Evolutionary conservation across 2,113 vertebrate species (phyloP), one percentile per base, ranked within the genome.

Genomic region (Shinisaurus crocodilurus): DNA sequence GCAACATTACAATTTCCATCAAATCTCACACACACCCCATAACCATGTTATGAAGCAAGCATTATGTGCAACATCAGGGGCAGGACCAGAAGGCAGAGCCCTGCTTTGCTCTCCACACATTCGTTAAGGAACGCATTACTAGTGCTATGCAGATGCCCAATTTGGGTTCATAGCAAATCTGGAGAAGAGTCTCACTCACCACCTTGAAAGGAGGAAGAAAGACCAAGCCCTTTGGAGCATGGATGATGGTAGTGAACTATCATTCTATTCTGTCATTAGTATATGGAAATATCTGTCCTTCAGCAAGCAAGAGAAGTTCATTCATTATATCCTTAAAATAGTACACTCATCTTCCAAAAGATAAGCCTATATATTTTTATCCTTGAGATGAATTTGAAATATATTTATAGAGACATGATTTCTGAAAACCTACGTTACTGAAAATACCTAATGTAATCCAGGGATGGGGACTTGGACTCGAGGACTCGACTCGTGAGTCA

Each of bases 351-450:
- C 81, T 40, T 25, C n/a, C 54, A 82, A 37, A 6, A 82, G 50
- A 82, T 82, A 82, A 82, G 50, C 32, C 34, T 54, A 82, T 82
- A 82, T 60, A 82, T 60, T 82, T 81, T 82, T 37, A 57, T 82
- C 80, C 80, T 20, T 37, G 48, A n/a, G 48, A 81, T 82, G 57
- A 82, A 57, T 82, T 60, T 82, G 60, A 82, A 60, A 82, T 82
- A 7, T 29, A 75, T 75, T 75, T 86, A 76, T 54, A 63, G 16
- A 77, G 85, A 12, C 72, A 63, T 72, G 20, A 23, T 75, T 76
- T 63, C 13, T 43, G 27, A 77, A 77, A 60, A 70, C 29, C 27
- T 87, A 43, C 2, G 1, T 67, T 3, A 75, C 23, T 67, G 34
- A 90, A 90, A 86, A 65, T 4, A 0, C 86, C 79, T 3, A 87